These are phyloP conservation scores for Xiphorhynchus erythropygius DNA, from an alignment of 2,797 vertebrate genomes.

Conservation along the genomic window DNA sequence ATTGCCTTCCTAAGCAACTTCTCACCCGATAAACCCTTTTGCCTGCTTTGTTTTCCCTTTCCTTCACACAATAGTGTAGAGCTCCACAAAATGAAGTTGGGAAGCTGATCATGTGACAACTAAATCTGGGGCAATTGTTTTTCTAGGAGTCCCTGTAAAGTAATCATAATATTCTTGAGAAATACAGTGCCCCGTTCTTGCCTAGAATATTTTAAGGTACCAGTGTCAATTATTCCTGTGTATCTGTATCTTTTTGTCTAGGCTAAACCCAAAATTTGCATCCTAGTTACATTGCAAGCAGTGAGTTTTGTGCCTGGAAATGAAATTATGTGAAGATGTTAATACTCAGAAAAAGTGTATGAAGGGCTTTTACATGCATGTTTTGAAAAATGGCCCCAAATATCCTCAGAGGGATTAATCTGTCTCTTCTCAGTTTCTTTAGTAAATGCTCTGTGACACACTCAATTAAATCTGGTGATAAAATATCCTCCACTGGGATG, in stretches of 20 bases:
- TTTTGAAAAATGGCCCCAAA: neutral
- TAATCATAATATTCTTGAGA: neutral
- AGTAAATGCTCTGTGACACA: neutral
- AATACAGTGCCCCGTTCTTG: neutral
- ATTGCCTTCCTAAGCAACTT: neutral
- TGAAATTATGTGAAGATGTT: neutral
- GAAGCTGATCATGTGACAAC: neutral
- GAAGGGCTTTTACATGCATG: fast-evolving
- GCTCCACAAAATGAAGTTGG: neutral
- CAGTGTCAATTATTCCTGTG: neutral
- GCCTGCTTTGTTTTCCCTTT: neutral
- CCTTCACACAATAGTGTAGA: neutral
- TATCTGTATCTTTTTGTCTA: neutral
- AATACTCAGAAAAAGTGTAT: neutral
- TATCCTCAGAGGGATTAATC: neutral
- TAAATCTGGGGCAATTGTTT: neutral
- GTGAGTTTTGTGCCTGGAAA: neutral
- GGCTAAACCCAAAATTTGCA: neutral
- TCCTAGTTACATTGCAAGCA: neutral
- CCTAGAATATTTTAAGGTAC: neutral
- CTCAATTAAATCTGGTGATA: neutral
- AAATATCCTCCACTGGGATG: neutral
- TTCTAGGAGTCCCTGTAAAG: neutral
- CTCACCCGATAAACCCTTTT: neutral
- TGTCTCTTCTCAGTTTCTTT: slow-evolving; percentile 5